These are phyloP conservation scores for Mastigias papua DNA, from an alignment of 30 jellyfish, hydroid and myxozoan species.

Conservation along the genomic window DNA sequence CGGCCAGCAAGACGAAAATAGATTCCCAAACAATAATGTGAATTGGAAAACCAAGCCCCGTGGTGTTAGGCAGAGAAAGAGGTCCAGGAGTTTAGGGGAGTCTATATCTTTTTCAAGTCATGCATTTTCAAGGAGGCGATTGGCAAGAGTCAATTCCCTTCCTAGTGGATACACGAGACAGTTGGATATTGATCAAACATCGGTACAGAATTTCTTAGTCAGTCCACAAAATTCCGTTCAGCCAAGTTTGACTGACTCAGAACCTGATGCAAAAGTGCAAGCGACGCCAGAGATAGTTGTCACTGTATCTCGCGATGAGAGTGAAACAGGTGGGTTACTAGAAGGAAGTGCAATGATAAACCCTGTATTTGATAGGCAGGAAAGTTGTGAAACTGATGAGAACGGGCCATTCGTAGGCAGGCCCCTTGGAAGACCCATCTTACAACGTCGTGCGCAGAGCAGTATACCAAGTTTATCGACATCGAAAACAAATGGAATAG, in stretches of 20 bases:
- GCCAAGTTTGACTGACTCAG: neutral
- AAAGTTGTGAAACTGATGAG: neutral
- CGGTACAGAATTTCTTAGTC: neutral
- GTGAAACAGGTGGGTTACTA: neutral
- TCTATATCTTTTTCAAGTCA: neutral
- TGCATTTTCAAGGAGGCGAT: neutral
- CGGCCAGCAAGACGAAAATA: neutral
- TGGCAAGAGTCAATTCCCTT: constrained; percentile 36
- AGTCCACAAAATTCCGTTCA: neutral
- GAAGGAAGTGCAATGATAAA: neutral
- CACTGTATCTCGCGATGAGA: neutral
- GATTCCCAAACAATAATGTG: no score
- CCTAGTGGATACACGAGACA: constrained; percentile 4
- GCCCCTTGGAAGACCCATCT: neutral
- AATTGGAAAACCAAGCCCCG: neutral
- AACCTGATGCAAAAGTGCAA: neutral
- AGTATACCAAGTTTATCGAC: constrained; percentile 52
- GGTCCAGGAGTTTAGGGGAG: constrained; percentile 39
- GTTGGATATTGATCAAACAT: neutral
- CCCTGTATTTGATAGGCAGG: neutral
- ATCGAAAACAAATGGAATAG: constrained; percentile 12
- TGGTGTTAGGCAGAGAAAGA: constrained; percentile 3
- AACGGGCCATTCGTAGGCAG: neutral
- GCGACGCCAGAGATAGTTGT: neutral
- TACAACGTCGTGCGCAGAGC: constrained; percentile 58